A percentile compares a stretch with the other conserved stretches of the same genome.
These are phyloP conservation scores for Crenuchus spilurus DNA, from an alignment of 2,797 vertebrate species.

Conservation along the genomic window DNA sequence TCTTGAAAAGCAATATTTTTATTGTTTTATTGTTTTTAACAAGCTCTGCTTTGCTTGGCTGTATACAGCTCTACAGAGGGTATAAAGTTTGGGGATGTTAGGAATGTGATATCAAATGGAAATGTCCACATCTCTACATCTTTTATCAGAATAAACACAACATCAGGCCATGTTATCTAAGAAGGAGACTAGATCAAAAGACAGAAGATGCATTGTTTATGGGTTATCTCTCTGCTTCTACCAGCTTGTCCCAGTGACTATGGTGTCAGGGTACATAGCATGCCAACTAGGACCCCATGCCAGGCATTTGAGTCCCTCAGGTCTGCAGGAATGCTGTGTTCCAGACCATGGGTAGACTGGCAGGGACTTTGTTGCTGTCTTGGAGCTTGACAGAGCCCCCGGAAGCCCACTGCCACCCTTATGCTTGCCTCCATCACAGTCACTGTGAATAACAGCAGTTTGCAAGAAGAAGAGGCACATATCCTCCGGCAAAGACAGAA, in stretches of 20 bases:
- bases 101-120: too few species aligned
- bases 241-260: slow-evolving; percentile 34
- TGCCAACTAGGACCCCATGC: slow-evolving; percentile 17
- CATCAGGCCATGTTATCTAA: too few species aligned
- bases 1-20: too few species aligned
- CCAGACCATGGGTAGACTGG: slow-evolving; percentile 31
- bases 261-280: slow-evolving; percentile 17
- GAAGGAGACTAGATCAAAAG: too few species aligned
- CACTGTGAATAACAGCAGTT: slow-evolving; percentile 24
- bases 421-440: slow-evolving; percentile 32
- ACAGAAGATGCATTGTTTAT: too few species aligned
- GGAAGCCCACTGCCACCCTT: neutral
- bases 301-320: slow-evolving; percentile 22
- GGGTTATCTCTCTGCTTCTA: slow-evolving; percentile 6
- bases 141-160: too few species aligned
- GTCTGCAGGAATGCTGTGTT: slow-evolving; percentile 26
- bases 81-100: too few species aligned
- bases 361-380: slow-evolving; percentile 16
- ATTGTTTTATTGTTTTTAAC: too few species aligned
- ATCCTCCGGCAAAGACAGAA: slow-evolving; percentile 15
- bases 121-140: too few species aligned
- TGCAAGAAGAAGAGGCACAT: neutral
- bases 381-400: slow-evolving; percentile 27
- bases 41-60: too few species aligned
- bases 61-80: too few species aligned